Base-by-base conservation (phyloP, 1,140 invertebrate genomes). In the Pseudomyrmex pallidus region DNA sequence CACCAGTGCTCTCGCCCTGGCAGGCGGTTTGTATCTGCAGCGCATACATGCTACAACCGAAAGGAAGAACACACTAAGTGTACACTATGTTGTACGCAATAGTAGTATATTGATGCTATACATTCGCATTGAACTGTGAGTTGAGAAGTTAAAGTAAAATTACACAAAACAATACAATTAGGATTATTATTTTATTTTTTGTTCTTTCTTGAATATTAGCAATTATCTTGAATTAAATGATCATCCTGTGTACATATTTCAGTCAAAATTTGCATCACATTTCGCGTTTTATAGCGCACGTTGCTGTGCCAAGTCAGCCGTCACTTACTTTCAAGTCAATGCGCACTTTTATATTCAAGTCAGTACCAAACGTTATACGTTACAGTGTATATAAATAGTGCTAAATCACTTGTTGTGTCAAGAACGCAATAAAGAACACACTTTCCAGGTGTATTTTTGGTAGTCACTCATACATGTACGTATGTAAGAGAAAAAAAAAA, bases 1-100 rank as follows among this genome's bases (percentile, higher is more conserved):
- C 92, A 17, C 90, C 92, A 9, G 86, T 91, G 62, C 91, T 91
- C 73, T 94, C 92, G 5, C 93, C 91, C 66, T 93, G 93, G 82
- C 93, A 94, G 67, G 91, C 91, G 52, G 90, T 91, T 91, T 93
- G 93, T 90, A 94, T 94, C 85, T 93, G 92, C 74, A 94, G 84
- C 17, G 93, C 91, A 62, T 94, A 94, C 94, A 94, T 94, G 52
- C 87, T 93, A 63, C 20, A 74, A 66, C 20, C 44, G 0, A 22
- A 52, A 13, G 9, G 35, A 52, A 13, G 9, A 52, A 52, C 50
- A 52, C 13, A 52, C 10, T 13, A 52, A 52, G 13, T 13, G 50
- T 52, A 35, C 7, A 35, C 35, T 35, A 35, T 35, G 0, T 5
- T 7, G 5, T 7, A 35, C 35, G 2, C 0, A 35, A 7, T 35